These are phyloP conservation scores for Netelia melanura DNA, from an alignment of 2,888 invertebrate species.

Conservation along the genomic window DNA sequence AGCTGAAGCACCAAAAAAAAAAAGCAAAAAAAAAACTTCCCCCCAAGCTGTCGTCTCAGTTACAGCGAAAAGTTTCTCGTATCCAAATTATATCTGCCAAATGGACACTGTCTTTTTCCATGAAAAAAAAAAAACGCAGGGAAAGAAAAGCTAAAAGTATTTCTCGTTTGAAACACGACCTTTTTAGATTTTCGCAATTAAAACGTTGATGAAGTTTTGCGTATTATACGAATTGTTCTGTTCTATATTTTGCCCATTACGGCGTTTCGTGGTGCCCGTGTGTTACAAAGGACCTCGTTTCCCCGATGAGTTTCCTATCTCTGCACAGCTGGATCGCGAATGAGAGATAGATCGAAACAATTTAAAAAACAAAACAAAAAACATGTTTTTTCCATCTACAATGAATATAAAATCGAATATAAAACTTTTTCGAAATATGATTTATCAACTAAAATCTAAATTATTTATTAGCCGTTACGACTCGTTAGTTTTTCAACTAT, in stretches of 20 bases:
- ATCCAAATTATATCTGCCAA: not conserved
- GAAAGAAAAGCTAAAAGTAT: not conserved
- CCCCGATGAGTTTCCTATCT: not conserved
- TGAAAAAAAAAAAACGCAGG: not conserved
- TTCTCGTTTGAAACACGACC: not conserved
- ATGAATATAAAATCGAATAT: too few species aligned
- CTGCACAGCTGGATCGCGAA: not conserved
- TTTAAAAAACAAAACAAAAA: too few species aligned
- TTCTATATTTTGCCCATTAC: not conserved
- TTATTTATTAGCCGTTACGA: too few species aligned
- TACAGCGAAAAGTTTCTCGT: not conserved
- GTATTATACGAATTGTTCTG: not conserved
- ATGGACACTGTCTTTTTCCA: not conserved
- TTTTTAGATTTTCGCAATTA: not conserved
- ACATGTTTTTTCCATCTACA: too few species aligned
- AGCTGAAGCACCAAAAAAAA: conserved; percentile 46
- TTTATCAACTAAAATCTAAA: too few species aligned
- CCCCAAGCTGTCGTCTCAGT: not conserved
- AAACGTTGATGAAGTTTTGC: not conserved
- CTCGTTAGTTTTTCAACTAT: too few species aligned
- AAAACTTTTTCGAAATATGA: too few species aligned
- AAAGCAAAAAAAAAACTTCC: not conserved
- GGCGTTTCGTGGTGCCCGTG: not conserved
- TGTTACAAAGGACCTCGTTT: not conserved
- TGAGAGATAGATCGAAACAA: too few species aligned